Percentiles rank a stretch among this genome's conserved stretches.
Conservation (phyloP, 2,888 invertebrate species). For the Brassicogethes aeneus region DNA sequence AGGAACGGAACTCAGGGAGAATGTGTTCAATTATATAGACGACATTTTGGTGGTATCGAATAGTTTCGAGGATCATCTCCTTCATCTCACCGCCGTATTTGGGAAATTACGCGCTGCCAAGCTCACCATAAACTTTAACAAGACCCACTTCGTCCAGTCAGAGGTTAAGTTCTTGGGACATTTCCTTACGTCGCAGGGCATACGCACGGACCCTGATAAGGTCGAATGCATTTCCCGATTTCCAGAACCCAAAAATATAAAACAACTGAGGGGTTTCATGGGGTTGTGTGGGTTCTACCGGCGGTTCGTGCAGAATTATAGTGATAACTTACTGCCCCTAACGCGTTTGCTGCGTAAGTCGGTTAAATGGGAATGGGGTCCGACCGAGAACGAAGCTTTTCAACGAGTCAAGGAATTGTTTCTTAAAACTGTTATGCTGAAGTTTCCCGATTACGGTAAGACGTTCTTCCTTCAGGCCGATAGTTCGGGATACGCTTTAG, state of each 20-base stretch:
- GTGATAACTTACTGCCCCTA: constrained; percentile 8
- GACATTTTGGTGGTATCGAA: constrained; percentile 20
- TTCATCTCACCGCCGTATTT: constrained; percentile 16
- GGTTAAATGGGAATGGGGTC: constrained; percentile 8
- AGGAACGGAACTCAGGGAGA: constrained; percentile 9
- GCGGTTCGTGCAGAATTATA: constrained; percentile 8
- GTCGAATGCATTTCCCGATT: constrained; percentile 9
- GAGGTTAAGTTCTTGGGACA: constrained; percentile 16
- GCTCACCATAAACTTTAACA: constrained; percentile 18
- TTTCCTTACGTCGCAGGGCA: constrained; percentile 11
- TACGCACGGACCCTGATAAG: constrained; percentile 16
- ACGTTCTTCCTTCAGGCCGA: constrained; percentile 8
- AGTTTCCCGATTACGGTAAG: constrained; percentile 7
- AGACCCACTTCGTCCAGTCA: constrained; percentile 14
- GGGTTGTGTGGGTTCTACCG: constrained; percentile 11
- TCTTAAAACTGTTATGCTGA: constrained; percentile 7
- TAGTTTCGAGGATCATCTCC: constrained; percentile 15
- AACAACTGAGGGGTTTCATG: constrained; percentile 8
- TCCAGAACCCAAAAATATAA: constrained; percentile 7
- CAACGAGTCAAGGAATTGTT: constrained; percentile 7
- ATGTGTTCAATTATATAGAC: constrained; percentile 23
- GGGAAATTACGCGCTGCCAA: constrained; percentile 12
- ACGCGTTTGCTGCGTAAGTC: constrained; percentile 9
- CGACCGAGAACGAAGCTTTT: constrained; percentile 7
- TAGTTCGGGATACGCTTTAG: constrained; percentile 8